These are phyloP conservation scores for Ctenosaura bakeri DNA, from an alignment of 2,797 vertebrate species.

Conservation along the genomic window DNA sequence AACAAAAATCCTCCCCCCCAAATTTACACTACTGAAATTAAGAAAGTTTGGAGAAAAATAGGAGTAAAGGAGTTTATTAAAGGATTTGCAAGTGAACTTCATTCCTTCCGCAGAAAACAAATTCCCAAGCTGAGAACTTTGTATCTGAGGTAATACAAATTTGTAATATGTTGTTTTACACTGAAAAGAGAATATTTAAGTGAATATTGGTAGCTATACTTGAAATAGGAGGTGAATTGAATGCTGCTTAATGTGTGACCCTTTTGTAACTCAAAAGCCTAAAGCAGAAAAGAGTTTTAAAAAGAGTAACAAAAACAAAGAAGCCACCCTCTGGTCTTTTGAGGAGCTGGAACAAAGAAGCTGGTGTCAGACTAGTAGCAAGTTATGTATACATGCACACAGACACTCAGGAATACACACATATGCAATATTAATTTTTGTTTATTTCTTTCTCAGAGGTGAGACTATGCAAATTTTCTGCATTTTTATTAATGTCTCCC, in stretches of 20 bases:
- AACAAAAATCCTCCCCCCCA: too few relatives aligned
- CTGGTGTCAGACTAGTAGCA: too few relatives aligned
- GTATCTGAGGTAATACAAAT: not conserved
- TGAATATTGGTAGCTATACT: not conserved
- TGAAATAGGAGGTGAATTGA: not conserved
- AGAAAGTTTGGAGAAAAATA: not conserved
- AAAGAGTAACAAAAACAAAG: not conserved
- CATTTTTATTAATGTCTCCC: too few relatives aligned
- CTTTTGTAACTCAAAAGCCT: not conserved
- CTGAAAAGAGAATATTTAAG: not conserved
- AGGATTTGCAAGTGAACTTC: not conserved
- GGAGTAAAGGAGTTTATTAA: not conserved
- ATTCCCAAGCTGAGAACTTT: not conserved
- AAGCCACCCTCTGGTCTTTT: not conserved
- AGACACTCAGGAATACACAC: too few relatives aligned
- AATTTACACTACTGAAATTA: too few relatives aligned
- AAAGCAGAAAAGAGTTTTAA: not conserved
- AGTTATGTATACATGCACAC: too few relatives aligned
- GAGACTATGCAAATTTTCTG: too few relatives aligned
- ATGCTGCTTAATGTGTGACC: not conserved
- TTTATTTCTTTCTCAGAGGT: too few relatives aligned
- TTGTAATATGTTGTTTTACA: not conserved
- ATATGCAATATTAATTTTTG: too few relatives aligned
- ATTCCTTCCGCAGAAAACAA: not conserved
- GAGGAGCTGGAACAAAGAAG: not conserved